phyloP scores from a whole-genome alignment of 2,113 vertebrate species.

The Raphicerus campestris region DNA sequence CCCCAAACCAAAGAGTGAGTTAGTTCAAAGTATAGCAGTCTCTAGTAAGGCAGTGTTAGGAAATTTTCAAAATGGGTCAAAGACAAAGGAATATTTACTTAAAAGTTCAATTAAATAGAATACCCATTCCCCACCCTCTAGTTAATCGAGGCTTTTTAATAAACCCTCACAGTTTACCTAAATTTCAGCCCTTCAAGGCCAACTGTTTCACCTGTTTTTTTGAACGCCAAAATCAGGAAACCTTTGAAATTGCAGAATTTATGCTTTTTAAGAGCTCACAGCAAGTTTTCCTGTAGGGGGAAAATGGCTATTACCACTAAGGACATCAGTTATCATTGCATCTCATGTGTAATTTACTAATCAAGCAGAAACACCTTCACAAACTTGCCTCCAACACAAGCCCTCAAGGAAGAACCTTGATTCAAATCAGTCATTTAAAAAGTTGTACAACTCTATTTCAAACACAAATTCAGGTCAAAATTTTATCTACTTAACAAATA shows the following conservation, averaged over 20 bases:
- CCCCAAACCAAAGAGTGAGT: neutral
- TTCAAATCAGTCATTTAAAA: conserved; percentile 28
- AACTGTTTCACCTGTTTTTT: neutral
- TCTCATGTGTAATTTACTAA: neutral
- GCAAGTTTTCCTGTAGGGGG: conserved; percentile 28
- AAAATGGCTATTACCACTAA: conserved; percentile 1
- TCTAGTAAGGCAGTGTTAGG: neutral
- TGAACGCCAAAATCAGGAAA: conserved; percentile 4
- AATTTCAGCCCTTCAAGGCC: neutral
- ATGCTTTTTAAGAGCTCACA: conserved; percentile 41
- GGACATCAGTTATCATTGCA: neutral
- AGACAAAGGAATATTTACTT: neutral
- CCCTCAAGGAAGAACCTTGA: neutral
- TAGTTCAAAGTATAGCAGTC: neutral
- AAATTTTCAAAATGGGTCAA: neutral
- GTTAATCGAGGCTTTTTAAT: neutral
- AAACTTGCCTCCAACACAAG: conserved; percentile 18
- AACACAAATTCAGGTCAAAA: conserved; percentile 14
- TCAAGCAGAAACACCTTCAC: conserved; percentile 31
- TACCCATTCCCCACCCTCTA: neutral
- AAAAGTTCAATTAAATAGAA: conserved; percentile 5
- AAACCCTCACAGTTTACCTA: conserved; percentile 2
- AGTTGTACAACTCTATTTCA: neutral
- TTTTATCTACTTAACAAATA: neutral
- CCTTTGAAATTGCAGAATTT: neutral